Conservation (phyloP, 2,797 vertebrate genomes). For the Rhynchotus rufescens region DNA sequence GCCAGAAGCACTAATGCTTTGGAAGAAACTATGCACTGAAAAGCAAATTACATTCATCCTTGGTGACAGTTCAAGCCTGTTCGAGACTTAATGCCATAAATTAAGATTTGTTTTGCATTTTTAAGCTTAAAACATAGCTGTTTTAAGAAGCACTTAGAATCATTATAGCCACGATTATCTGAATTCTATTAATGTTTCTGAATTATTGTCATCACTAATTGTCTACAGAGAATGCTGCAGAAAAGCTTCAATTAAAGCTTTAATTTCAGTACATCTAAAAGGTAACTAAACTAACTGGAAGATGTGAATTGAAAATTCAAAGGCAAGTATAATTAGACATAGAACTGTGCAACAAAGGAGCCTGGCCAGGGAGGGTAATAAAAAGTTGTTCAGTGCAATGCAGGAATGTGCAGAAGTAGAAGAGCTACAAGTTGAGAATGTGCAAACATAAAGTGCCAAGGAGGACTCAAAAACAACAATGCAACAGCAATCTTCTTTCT, state of each 20-base stretch:
- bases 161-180: not conserved
- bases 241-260: not conserved
- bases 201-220: not conserved
- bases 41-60: constrained; percentile 20
- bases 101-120: not conserved
- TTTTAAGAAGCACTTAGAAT: not conserved
- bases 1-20: constrained; percentile 24
- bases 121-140: not conserved
- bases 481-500: not conserved
- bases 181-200: not conserved
- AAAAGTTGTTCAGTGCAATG: not conserved
- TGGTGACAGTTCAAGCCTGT: not conserved
- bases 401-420: not conserved
- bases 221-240: not conserved
- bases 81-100: not conserved
- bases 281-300: not conserved
- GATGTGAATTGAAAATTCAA: not conserved
- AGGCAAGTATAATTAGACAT: not conserved
- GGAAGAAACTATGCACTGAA: constrained; percentile 14
- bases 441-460: not conserved
- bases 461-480: not conserved
- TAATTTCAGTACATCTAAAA: not conserved
- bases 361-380: not conserved
- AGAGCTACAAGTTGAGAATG: not conserved
- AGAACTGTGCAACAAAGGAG: not conserved